Conservation (phyloP, 1,140 invertebrate species). For the Cotesia typhae region DNA sequence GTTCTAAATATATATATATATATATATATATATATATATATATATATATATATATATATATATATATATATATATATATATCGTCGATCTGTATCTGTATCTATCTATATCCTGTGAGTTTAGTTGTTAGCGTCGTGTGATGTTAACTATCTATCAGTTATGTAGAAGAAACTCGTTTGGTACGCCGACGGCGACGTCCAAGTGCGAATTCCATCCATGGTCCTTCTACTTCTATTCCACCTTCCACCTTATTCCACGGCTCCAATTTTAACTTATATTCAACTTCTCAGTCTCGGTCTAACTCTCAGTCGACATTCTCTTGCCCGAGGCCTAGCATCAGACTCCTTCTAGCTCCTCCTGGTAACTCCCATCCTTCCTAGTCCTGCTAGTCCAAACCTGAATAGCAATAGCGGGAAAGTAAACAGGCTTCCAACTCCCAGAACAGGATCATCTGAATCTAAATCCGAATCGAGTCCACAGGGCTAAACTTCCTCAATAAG, state of each 20-base stretch:
- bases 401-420: neutral
- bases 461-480: neutral
- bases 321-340: constrained; percentile 7
- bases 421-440: neutral
- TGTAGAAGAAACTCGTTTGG: constrained; percentile 22
- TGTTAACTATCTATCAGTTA: neutral
- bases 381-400: neutral
- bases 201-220: constrained; percentile 26
- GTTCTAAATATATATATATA: too few species aligned
- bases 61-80: too few species aligned
- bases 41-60: too few species aligned
- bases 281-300: neutral
- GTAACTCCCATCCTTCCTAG: neutral
- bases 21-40: too few species aligned
- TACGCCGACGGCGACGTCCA: constrained; percentile 18
- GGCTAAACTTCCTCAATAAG: constrained; percentile 5
- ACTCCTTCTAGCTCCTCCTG: neutral
- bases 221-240: too few species aligned
- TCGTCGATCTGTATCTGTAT: neutral
- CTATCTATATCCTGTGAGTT: neutral
- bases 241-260: too few species aligned
- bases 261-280: neutral
- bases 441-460: neutral
- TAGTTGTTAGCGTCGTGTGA: neutral
- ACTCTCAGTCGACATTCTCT: constrained; percentile 10